phyloP scores from a whole-genome alignment of 2,113 vertebrate species.

The Tetraodon nigroviridis region DNA sequence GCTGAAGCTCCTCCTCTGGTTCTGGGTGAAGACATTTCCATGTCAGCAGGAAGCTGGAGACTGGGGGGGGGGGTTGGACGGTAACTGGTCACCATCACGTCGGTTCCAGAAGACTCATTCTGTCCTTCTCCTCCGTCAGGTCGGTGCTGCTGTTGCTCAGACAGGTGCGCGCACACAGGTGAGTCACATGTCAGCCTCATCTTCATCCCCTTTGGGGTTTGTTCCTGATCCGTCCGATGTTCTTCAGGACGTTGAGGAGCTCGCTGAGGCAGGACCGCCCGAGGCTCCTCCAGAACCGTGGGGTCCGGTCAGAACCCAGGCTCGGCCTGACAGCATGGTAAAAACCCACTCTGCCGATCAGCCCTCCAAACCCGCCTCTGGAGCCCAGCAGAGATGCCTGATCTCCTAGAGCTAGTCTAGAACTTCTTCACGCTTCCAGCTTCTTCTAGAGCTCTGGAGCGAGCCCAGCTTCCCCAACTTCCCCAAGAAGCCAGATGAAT shows the following conservation, averaged over 20 bases:
- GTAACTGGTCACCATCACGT: no score
- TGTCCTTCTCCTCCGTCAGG: neutral
- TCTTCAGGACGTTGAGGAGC: slow-evolving; percentile 50
- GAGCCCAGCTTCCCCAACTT: no score
- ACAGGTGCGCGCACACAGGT: slow-evolving; percentile 1
- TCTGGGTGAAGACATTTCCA: slow-evolving; percentile 45
- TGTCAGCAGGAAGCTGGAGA: slow-evolving; percentile 38
- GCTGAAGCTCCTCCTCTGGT: neutral
- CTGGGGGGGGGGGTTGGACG: slow-evolving; percentile 24
- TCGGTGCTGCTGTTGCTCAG: neutral
- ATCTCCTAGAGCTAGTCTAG: slow-evolving; percentile 62
- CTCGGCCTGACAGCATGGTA: slow-evolving; percentile 63
- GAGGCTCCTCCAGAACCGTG: slow-evolving; percentile 40
- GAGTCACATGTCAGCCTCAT: no score
- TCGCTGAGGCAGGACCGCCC: slow-evolving; percentile 37
- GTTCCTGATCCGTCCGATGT: neutral
- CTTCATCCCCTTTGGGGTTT: neutral
- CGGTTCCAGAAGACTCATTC: no score
- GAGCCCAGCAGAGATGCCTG: slow-evolving; percentile 63
- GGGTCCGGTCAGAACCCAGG: slow-evolving; percentile 50
- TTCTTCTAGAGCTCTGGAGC: slow-evolving; percentile 1
- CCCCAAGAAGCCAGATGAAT: neutral
- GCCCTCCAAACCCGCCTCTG: slow-evolving; percentile 48
- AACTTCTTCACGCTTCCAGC: neutral
- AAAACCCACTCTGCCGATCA: slow-evolving; percentile 58